Base-by-base conservation (phyloP, 2,797 vertebrate genomes). In the Pelochelys cantorii region DNA sequence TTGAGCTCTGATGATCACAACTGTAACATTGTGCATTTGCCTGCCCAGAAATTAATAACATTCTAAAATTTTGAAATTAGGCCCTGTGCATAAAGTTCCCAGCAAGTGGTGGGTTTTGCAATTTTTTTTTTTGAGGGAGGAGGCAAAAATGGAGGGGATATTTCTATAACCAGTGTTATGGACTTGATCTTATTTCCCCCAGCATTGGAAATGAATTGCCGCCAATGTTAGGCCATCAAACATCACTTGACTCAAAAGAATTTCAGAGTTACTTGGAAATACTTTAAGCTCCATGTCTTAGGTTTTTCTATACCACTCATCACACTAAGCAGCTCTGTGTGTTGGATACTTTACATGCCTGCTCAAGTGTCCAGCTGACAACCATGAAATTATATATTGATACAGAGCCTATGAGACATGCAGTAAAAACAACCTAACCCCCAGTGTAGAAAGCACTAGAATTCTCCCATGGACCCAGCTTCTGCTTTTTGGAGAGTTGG, bases 221-320 rank as follows among this genome's bases (percentile, higher is more conserved):
- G 86, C 42, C 68, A 29, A 14, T 20, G 27, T 42, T 68, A 90
- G 53, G 42, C 89, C 59, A 12, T 52, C 74, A 84, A 82, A 53
- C 10, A 80, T 18, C 37, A 78, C 10, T 11, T 0, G 2, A 83
- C 53, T 86, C 83, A 80, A 54, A 7, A 54, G 34, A 55, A 62
- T 29, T 91, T 80, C 75, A 87, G 83, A 88, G 88, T n/a, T 85
- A 87, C 80, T 48, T 84, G 68, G 87, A 85, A 87, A 85, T 65
- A 20, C 27, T 65, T 84, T 82, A n/a, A 80, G 60, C 54, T 91
- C 77, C 48, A 78, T 11, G 34, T 25, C 65, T 80, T 42, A 56
- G n/a, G 15, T 60, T 88, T 92, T 85, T 55, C 87, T 79, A 86
- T 68, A 80, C 68, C 34, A 6, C 31, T 65, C 60, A 74, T 25